A percentile compares a stretch with the other conserved stretches of the same genome.
Evolutionary conservation across 1,140 invertebrate species (phyloP).

Genomic region (Calephelis virginiensis): DNA sequence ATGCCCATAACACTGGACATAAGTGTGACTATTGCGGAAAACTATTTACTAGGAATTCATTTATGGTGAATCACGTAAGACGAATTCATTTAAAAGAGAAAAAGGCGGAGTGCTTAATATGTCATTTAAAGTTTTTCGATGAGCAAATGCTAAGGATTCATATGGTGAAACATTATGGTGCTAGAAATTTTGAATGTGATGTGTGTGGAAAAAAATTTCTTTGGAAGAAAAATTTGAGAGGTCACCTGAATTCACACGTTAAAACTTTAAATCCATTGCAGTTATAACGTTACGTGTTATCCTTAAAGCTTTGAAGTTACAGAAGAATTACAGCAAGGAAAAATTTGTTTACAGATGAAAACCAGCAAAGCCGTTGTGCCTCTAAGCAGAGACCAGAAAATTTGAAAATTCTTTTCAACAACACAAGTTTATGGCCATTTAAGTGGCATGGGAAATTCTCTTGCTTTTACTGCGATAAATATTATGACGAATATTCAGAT

Average conservation of each 20-base stretch:
- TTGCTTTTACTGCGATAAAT: constrained; percentile 62
- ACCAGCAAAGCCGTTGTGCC: constrained; percentile 41
- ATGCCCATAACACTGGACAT: constrained; percentile 52
- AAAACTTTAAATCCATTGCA: constrained; percentile 6
- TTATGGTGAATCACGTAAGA: constrained; percentile 59
- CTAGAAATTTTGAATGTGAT: constrained; percentile 79
- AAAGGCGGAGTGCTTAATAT: constrained; percentile 53
- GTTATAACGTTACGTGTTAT: background rate
- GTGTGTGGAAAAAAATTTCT: constrained; percentile 81
- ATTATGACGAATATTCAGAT: constrained; percentile 44
- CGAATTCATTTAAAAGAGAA: constrained; percentile 67
- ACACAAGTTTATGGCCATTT: constrained; percentile 62
- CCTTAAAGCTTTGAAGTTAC: constrained; percentile 26
- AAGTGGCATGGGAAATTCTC: constrained; percentile 61
- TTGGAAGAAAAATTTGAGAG: constrained; percentile 63
- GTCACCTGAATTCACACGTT: constrained; percentile 42
- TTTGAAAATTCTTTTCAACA: constrained; percentile 65
- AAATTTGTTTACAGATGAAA: constrained; percentile 67
- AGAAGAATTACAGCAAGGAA: constrained; percentile 47
- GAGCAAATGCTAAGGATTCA: constrained; percentile 54
- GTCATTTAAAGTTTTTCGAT: constrained; percentile 60
- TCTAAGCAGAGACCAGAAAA: constrained; percentile 57
- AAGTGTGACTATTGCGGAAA: constrained; percentile 56
- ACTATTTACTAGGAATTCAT: constrained; percentile 64
- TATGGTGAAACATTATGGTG: constrained; percentile 84